These are phyloP conservation scores for Aporrectodea caliginosa DNA, from an alignment of 1,140 invertebrate genomes.

Conservation along the genomic window DNA sequence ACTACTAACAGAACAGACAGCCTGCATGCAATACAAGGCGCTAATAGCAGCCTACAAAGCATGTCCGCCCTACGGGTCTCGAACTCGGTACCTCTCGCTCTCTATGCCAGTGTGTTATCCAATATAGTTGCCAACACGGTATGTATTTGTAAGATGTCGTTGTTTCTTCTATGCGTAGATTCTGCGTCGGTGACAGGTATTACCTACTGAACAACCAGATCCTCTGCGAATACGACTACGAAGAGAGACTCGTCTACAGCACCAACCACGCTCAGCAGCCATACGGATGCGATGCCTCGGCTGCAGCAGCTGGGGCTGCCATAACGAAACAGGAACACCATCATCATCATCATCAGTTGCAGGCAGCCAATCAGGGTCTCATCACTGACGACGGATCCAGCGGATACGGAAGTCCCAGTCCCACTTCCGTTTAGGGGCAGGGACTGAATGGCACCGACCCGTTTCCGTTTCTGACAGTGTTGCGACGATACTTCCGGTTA, in stretches of 20 bases:
- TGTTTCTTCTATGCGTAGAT: conserved; percentile 60
- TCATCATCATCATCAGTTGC: not conserved
- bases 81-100: not conserved
- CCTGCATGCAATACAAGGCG: not conserved
- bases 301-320: not conserved
- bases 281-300: not conserved
- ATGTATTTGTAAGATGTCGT: not conserved
- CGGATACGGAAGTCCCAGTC: conserved; percentile 56
- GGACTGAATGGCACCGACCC: too few relatives aligned
- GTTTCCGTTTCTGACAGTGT: too few relatives aligned
- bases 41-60: not conserved
- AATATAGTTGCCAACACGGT: not conserved
- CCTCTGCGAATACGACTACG: conserved; percentile 89
- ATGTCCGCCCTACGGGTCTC: not conserved
- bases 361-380: not conserved
- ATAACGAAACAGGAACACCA: not conserved
- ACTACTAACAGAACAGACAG: not conserved
- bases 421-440: conserved; percentile 42
- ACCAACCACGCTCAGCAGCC: not conserved
- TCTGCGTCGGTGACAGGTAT: conserved; percentile 89
- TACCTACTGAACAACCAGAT: conserved; percentile 91
- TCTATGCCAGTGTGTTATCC: not conserved
- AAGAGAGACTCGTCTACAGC: conserved; percentile 62
- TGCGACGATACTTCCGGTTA: too few relatives aligned
- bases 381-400: conserved; percentile 53